Percentiles rank a stretch among this genome's conserved stretches.
phyloP scores from a whole-genome alignment of 1,140 invertebrate genomes.

The Leptinotarsa texana region DNA sequence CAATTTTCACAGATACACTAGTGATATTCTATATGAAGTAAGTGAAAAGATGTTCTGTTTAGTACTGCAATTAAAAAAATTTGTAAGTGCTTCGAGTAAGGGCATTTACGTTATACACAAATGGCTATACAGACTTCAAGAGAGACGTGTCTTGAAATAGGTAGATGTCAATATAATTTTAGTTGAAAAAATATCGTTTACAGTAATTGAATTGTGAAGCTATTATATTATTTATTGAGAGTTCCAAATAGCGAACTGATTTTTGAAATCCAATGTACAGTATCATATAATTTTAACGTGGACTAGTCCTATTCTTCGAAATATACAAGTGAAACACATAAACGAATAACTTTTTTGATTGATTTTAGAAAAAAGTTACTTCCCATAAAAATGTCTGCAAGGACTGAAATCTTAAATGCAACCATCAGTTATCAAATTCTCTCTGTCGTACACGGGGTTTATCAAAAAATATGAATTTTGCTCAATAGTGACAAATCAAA shows the following conservation, averaged over 20 bases:
- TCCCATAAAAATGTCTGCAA: no score
- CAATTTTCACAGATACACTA: constrained; percentile 48
- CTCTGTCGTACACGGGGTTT: no score
- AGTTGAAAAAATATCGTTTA: neutral
- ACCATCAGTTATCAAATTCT: no score
- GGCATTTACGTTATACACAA: constrained; percentile 29
- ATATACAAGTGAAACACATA: neutral
- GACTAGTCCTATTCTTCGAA: neutral
- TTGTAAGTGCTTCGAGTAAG: constrained; percentile 23
- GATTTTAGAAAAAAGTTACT: no score
- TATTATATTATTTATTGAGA: neutral
- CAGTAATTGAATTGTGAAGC: neutral
- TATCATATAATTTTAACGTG: neutral
- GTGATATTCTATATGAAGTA: neutral
- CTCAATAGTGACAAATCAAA: no score
- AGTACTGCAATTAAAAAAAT: constrained; percentile 30
- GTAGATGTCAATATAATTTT: constrained; percentile 14
- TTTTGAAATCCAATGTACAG: constrained; percentile 13
- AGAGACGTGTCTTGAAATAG: constrained; percentile 11
- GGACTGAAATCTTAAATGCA: no score
- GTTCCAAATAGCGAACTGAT: neutral
- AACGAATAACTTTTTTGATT: no score
- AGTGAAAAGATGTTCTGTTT: constrained; percentile 4
- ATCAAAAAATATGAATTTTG: no score
- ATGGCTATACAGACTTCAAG: constrained; percentile 30